Conservation (phyloP, 1,140 invertebrate species). For the Caenorhabditis tropicalis region DNA sequence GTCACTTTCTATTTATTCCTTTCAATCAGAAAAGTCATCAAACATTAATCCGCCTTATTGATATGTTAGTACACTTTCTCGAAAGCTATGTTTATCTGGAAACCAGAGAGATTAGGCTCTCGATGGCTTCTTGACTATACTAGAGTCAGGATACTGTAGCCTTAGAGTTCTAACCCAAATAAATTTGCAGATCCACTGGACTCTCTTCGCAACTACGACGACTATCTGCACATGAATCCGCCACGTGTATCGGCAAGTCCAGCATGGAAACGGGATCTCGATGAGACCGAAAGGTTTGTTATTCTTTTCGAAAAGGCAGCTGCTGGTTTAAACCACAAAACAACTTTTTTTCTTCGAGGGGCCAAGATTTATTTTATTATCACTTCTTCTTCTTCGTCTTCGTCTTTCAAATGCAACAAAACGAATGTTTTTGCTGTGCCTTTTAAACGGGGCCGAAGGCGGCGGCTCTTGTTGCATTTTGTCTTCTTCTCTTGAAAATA, state of each 20-base stretch:
- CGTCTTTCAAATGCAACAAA: background rate
- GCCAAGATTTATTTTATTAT: slow-evolving; percentile 39
- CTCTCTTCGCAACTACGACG: background rate
- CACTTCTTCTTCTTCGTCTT: background rate
- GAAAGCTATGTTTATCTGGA: too few relatives aligned
- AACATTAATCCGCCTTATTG: too few relatives aligned
- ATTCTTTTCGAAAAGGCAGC: too few relatives aligned
- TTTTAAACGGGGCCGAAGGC: too few relatives aligned
- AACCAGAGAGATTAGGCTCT: too few relatives aligned
- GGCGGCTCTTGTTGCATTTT: slow-evolving; percentile 22
- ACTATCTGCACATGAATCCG: background rate
- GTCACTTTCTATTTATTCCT: too few relatives aligned
- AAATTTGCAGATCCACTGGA: background rate
- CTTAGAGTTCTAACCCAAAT: background rate
- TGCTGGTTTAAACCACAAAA: background rate
- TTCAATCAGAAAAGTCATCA: too few relatives aligned
- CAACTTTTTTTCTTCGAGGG: background rate
- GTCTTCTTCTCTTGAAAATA: background rate
- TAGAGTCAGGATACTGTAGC: too few relatives aligned
- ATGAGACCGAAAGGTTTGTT: slow-evolving; percentile 34
- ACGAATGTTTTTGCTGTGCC: too few relatives aligned
- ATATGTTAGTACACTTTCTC: too few relatives aligned
- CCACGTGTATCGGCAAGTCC: background rate
- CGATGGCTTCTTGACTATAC: too few relatives aligned
- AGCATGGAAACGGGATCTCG: slow-evolving; percentile 5